These are phyloP conservation scores for Andrena haemorrhoa DNA, from an alignment of 2,888 invertebrate species.

Conservation along the genomic window DNA sequence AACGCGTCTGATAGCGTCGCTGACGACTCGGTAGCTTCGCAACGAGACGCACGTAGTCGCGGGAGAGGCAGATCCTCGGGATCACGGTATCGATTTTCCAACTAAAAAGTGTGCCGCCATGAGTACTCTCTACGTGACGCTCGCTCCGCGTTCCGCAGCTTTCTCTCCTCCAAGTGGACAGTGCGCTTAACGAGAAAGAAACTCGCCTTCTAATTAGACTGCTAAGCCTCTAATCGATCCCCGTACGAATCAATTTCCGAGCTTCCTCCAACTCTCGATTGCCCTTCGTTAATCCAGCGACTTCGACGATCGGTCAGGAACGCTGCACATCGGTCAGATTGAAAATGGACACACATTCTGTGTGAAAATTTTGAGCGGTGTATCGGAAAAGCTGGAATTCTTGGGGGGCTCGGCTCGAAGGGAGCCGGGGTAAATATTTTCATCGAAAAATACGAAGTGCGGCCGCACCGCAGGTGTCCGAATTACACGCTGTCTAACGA, in stretches of 20 bases:
- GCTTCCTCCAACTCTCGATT: background rate
- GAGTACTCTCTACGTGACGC: slow-evolving; percentile 67
- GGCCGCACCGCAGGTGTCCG: slow-evolving; percentile 47
- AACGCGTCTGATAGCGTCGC: background rate
- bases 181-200: slow-evolving; percentile 37
- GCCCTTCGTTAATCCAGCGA: background rate
- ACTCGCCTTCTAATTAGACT: slow-evolving; percentile 50
- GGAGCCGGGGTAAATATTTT: slow-evolving; percentile 26
- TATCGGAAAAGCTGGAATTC: background rate
- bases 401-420: background rate
- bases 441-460: slow-evolving; percentile 18
- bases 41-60: background rate
- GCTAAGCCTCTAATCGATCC: background rate
- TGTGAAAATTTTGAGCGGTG: too few relatives aligned
- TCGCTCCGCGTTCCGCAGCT: slow-evolving; percentile 66
- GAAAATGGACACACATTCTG: too few relatives aligned
- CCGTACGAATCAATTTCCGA: background rate
- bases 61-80: slow-evolving; percentile 38
- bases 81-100: slow-evolving; percentile 66
- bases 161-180: slow-evolving; percentile 67
- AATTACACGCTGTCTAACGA: slow-evolving; percentile 48
- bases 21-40: background rate
- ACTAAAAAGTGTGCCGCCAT: slow-evolving; percentile 69
- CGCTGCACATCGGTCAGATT: too few relatives aligned
- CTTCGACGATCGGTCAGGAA: background rate